A percentile compares a stretch with the other conserved stretches of the same genome.
These are phyloP conservation scores for Corynorhinus townsendii DNA, from an alignment of 2,113 vertebrate species.

Conservation along the genomic window DNA sequence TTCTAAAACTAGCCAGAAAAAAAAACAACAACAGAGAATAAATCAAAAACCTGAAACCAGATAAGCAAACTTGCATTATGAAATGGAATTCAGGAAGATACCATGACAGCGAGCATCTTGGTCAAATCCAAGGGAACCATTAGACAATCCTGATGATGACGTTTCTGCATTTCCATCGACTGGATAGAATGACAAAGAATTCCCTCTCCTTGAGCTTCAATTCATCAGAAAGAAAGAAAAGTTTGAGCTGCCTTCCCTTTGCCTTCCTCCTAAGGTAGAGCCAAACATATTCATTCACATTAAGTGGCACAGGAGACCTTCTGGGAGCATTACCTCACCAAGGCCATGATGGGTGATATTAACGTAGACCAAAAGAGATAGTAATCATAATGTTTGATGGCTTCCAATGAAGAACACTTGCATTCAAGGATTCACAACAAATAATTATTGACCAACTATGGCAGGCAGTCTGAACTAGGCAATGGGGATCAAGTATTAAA, in stretches of 20 bases:
- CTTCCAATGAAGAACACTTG: neutral
- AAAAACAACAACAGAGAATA: neutral
- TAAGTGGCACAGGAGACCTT: neutral
- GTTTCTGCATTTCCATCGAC: neutral
- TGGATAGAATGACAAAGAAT: neutral
- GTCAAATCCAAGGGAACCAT: constrained; percentile 19
- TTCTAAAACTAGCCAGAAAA: constrained; percentile 47
- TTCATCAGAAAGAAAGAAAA: neutral
- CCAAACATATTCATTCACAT: neutral
- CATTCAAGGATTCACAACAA: neutral
- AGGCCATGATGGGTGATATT: neutral
- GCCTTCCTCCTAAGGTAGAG: neutral
- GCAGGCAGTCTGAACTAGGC: neutral
- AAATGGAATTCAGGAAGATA: constrained; percentile 23
- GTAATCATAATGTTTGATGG: neutral
- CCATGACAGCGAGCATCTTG: neutral
- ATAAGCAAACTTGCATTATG: constrained; percentile 24
- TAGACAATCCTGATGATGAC: neutral
- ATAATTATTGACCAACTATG: neutral
- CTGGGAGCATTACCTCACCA: neutral
- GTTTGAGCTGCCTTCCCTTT: neutral
- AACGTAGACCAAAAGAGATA: neutral
- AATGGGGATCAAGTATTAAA: neutral
- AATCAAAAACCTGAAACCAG: constrained; percentile 38
- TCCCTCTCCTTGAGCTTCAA: neutral